Conservation (phyloP, 2,797 vertebrate species). For the Steatocranus sp. region DNA sequence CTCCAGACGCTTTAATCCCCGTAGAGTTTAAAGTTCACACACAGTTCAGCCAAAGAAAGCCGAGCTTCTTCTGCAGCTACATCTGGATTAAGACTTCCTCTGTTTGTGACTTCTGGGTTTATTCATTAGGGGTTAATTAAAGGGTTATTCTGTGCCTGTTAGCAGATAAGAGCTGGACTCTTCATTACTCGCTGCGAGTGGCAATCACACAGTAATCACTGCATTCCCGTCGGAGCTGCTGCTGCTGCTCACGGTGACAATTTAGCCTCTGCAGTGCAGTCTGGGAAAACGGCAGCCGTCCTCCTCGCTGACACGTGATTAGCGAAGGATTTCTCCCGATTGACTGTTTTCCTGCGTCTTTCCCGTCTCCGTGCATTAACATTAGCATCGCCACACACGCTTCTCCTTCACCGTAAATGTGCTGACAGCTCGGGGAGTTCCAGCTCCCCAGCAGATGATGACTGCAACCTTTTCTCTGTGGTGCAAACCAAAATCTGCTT, state of each 20-base stretch:
- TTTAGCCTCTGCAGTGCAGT: slow-evolving; percentile 3
- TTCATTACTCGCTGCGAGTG: not conserved
- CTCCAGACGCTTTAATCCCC: not conserved
- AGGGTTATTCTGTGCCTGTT: not conserved
- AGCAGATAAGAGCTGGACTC: not conserved
- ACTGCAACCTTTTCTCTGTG: not conserved
- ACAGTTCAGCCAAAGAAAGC: not conserved
- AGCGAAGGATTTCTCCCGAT: not conserved
- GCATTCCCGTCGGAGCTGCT: not conserved
- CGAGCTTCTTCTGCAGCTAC: not conserved
- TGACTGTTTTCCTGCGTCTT: slow-evolving; percentile 3
- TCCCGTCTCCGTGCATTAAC: slow-evolving; percentile 5
- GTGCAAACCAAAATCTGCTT: not conserved
- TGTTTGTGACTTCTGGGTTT: not conserved
- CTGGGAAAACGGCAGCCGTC: slow-evolving; percentile 10
- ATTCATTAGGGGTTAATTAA: slow-evolving; percentile 16
- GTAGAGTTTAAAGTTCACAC: slow-evolving; percentile 1
- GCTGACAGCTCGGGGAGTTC: slow-evolving; percentile 21
- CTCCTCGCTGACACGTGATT: slow-evolving; percentile 32
- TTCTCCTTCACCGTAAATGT: not conserved
- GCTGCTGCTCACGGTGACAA: not conserved
- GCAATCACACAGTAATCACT: slow-evolving; percentile 28
- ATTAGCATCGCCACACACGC: not conserved
- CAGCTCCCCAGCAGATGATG: slow-evolving; percentile 1
- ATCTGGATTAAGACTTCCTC: not conserved